phyloP scores from a whole-genome alignment of 2,113 vertebrate species.

The Uropsilus gracilis region DNA sequence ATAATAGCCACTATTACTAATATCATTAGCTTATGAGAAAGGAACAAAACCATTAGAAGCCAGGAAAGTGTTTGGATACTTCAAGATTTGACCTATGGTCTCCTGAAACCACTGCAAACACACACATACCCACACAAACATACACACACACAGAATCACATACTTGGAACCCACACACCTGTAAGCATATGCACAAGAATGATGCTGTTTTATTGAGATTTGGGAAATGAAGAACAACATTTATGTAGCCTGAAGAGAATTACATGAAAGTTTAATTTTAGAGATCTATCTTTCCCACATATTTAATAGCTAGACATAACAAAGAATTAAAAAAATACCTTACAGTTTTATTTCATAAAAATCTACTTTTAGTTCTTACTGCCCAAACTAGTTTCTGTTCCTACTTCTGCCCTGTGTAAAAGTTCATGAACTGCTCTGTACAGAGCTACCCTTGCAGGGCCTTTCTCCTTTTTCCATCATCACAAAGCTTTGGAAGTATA shows the following conservation, averaged over 20 bases:
- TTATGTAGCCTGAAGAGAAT: not conserved
- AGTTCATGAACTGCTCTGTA: not conserved
- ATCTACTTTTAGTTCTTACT: not conserved
- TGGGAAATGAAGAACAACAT: not conserved
- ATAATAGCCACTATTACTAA: not conserved
- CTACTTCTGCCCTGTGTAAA: not conserved
- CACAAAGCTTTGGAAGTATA: not conserved
- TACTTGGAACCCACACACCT: not conserved
- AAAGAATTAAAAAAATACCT: not conserved
- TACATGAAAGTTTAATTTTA: not conserved
- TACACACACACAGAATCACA: not conserved
- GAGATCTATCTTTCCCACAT: not conserved
- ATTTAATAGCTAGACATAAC: not conserved
- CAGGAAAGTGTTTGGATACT: not conserved
- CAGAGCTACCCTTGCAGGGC: accelerated
- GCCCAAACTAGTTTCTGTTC: not conserved
- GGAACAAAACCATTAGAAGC: not conserved
- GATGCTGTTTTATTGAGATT: not conserved
- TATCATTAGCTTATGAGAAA: not conserved
- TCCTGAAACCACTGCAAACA: not conserved
- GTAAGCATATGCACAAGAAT: accelerated
- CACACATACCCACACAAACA: not conserved
- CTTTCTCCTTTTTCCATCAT: not conserved
- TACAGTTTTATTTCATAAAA: not conserved
- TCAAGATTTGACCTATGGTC: not conserved